Evolutionary conservation across 1,140 invertebrate genomes (phyloP).

Genomic region (Contarinia nasturtii): DNA sequence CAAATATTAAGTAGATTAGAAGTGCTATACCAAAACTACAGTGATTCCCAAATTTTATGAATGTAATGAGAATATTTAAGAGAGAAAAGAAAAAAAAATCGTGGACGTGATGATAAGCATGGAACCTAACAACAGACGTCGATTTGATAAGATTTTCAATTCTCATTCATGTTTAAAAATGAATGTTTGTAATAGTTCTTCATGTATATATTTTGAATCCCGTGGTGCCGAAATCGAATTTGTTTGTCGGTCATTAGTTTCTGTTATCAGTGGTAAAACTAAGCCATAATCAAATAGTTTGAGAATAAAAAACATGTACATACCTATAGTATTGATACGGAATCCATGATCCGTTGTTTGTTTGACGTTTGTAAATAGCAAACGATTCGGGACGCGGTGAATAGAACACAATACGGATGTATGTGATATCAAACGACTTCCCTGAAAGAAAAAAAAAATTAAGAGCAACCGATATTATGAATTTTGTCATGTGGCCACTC

Average conservation of each 20-base stretch:
- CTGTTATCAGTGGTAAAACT: background rate
- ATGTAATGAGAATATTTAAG: background rate
- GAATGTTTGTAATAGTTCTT: no score
- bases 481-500: background rate
- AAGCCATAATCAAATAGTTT: background rate
- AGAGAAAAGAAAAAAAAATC: background rate
- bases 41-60: no score
- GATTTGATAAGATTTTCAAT: slow-evolving; percentile 2
- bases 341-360: slow-evolving; percentile 66
- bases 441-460: slow-evolving; percentile 35
- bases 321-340: slow-evolving; percentile 93
- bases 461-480: no score
- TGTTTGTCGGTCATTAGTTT: no score
- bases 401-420: slow-evolving; percentile 80
- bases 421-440: slow-evolving; percentile 96
- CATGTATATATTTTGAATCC: no score
- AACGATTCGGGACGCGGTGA: slow-evolving; percentile 94
- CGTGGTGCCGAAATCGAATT: no score
- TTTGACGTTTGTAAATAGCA: slow-evolving; percentile 78
- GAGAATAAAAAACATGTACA: slow-evolving; percentile 1
- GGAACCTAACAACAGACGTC: background rate
- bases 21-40: no score
- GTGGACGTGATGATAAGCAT: background rate
- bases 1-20: no score
- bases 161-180: no score